Conservation (phyloP, 2,113 vertebrate genomes). For the Scortum barcoo region DNA sequence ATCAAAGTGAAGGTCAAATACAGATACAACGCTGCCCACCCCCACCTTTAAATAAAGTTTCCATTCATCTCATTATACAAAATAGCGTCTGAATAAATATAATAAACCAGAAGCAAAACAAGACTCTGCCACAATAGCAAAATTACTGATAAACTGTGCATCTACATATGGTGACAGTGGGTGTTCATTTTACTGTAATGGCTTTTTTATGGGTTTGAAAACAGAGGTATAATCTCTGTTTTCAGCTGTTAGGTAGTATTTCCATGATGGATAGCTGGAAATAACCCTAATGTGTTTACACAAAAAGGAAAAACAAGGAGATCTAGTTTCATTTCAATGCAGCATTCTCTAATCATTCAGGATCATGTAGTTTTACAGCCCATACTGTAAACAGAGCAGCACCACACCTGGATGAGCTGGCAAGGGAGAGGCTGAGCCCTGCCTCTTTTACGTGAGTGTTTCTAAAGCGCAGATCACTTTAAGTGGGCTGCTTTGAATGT, state of each 20-base stretch:
- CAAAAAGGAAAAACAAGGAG: conserved; percentile 1
- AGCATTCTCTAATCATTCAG: conserved; percentile 3
- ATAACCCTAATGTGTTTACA: conserved; percentile 20
- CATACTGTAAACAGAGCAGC: conserved; percentile 16
- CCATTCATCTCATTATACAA: not conserved
- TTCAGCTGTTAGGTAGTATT: not conserved
- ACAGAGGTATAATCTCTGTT: not conserved
- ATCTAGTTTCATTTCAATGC: not conserved
- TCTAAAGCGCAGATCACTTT: conserved; percentile 23
- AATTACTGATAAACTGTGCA: not conserved
- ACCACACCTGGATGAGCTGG: conserved; percentile 44
- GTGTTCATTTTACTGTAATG: not conserved
- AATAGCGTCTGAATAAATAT: not conserved
- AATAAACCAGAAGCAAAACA: not conserved
- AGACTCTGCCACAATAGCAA: not conserved
- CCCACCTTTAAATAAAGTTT: not conserved
- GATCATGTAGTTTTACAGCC: conserved; percentile 18
- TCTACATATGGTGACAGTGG: no score
- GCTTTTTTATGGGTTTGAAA: not conserved
- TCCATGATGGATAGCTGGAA: not conserved
- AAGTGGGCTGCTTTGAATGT: conserved; percentile 28
- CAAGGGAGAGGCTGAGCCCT: conserved; percentile 3
- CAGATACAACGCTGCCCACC: not conserved
- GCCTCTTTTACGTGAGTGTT: not conserved
- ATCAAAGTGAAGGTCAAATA: not conserved